Conservation (phyloP, 37 sponge, comb jelly and placozoan genomes). For the Halichondria panicea region DNA sequence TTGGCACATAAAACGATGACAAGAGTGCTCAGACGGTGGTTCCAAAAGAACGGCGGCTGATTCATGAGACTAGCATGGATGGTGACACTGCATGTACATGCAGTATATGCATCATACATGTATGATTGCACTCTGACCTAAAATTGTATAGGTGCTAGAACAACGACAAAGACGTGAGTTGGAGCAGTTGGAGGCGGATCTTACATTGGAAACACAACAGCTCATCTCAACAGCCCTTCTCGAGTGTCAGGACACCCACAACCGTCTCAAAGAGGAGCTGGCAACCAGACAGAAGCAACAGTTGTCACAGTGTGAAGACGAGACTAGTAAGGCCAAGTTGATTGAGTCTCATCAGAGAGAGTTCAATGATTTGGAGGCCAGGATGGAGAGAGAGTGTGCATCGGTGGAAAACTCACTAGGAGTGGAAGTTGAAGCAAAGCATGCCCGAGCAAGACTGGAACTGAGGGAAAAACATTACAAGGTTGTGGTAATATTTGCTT, state of each 20-base stretch:
- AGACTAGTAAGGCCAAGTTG: not conserved
- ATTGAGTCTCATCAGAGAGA: not conserved
- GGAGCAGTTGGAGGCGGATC: not conserved
- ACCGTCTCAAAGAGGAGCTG: not conserved
- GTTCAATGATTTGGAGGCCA: not conserved
- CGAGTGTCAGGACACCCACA: not conserved
- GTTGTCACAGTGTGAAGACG: not conserved
- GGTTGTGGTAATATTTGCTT: not conserved
- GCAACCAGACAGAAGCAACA: not conserved
- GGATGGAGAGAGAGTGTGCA: not conserved
- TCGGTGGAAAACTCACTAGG: not conserved
- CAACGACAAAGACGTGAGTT: not conserved
- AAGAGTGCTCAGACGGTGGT: no score
- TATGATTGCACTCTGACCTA: no score
- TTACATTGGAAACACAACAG: not conserved
- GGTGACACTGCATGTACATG: no score
- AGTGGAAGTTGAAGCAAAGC: conserved; percentile 2
- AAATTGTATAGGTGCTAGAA: not conserved
- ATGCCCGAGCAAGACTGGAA: not conserved
- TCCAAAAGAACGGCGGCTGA: no score
- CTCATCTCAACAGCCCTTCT: not conserved
- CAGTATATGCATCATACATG: no score
- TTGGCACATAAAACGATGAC: no score
- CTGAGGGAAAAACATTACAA: not conserved
- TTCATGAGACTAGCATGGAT: no score